phyloP scores from a whole-genome alignment of 2,888 invertebrate species.

The Troides helena region DNA sequence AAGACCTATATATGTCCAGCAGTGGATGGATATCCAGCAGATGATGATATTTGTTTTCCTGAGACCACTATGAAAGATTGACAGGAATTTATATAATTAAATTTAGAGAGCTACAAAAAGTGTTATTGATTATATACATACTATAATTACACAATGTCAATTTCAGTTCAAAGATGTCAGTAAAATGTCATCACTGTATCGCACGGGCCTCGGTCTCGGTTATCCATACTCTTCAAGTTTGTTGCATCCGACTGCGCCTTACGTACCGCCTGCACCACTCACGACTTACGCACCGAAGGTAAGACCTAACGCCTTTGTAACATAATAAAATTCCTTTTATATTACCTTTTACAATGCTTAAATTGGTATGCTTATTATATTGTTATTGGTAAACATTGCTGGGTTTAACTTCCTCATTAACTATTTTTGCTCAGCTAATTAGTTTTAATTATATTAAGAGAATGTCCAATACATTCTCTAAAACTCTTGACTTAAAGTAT shows the following conservation, averaged over 20 bases:
- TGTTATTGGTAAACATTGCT: background rate
- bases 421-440: background rate
- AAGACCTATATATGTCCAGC: too few species aligned
- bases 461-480: background rate
- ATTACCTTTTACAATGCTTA: conserved; percentile 4
- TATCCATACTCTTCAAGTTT: conserved; percentile 89
- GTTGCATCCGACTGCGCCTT: conserved; percentile 91
- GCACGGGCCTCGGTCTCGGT: conserved; percentile 86
- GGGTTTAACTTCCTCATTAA: background rate
- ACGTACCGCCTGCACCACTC: conserved; percentile 92
- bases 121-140: too few species aligned
- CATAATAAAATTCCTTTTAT: background rate
- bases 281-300: conserved; percentile 95
- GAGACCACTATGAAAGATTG: too few species aligned
- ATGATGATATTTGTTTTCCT: too few species aligned
- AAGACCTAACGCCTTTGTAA: conserved; percentile 34
- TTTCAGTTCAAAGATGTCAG: conserved; percentile 92
- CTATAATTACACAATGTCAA: too few species aligned
- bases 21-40: too few species aligned
- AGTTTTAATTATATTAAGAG: background rate
- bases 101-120: too few species aligned
- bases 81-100: too few species aligned
- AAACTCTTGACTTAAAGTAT: background rate
- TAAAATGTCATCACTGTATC: conserved; percentile 91
- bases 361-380: conserved; percentile 1